phyloP scores from a whole-genome alignment of 2,797 vertebrate genomes.

The Schizopygopsis malacanthus region DNA sequence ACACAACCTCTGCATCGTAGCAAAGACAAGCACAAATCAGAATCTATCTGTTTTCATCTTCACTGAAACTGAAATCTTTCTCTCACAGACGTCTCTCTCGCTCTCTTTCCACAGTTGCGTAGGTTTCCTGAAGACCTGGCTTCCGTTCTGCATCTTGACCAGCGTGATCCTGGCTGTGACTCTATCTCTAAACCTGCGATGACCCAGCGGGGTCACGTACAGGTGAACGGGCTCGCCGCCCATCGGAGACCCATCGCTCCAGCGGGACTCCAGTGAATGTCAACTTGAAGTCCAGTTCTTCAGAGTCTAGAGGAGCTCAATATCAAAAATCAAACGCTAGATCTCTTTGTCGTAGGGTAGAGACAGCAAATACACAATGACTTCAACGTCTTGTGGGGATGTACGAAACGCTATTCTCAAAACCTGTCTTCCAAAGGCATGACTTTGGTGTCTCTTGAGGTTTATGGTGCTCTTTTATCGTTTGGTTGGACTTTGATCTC shows the following conservation, averaged over 20 bases:
- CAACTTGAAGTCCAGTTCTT: slow-evolving; percentile 35
- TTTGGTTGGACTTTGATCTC: slow-evolving; percentile 46
- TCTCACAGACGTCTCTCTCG: not conserved
- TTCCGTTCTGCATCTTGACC: slow-evolving; percentile 88
- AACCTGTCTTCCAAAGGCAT: slow-evolving; percentile 51
- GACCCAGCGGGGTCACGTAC: slow-evolving; percentile 69
- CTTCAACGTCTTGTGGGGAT: slow-evolving; percentile 36
- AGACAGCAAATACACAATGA: slow-evolving; percentile 38
- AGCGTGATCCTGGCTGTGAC: slow-evolving; percentile 81
- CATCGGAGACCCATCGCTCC: slow-evolving; percentile 27
- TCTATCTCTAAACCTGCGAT: slow-evolving; percentile 87
- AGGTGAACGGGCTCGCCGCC: not conserved
- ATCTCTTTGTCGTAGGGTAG: slow-evolving; percentile 46
- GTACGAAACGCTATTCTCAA: slow-evolving; percentile 24
- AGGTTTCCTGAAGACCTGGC: slow-evolving; percentile 95
- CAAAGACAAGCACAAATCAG: not conserved
- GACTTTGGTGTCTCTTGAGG: slow-evolving; percentile 52
- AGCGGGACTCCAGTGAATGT: slow-evolving; percentile 41
- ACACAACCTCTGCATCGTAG: not conserved
- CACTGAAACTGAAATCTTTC: not conserved
- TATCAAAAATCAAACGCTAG: slow-evolving; percentile 42
- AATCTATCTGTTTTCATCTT: not conserved
- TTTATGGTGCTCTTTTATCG: slow-evolving; percentile 54
- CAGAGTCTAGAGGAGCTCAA: slow-evolving; percentile 29
- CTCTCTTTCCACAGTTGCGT: slow-evolving; percentile 75